phyloP scores from a whole-genome alignment of 2,113 vertebrate species.

The Heterocephalus glaber region DNA sequence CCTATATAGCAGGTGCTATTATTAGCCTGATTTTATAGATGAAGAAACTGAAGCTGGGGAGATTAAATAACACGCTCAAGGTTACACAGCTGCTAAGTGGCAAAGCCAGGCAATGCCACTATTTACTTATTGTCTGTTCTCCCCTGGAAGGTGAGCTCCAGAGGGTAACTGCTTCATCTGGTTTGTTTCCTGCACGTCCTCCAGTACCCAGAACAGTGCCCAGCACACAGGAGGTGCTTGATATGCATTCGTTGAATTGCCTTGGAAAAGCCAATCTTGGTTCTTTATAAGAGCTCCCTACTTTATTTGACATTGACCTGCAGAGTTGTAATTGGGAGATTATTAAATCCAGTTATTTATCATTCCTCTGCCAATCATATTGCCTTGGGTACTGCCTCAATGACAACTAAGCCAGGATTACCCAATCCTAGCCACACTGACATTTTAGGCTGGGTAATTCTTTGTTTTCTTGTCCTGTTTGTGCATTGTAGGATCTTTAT shows the following conservation, averaged over 20 bases:
- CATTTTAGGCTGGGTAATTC: neutral
- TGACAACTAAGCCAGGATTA: neutral
- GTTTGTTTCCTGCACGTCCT: neutral
- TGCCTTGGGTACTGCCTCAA: neutral
- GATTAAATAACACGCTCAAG: neutral
- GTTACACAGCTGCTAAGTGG: neutral
- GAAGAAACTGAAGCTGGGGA: neutral
- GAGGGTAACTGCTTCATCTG: neutral
- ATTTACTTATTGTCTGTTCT: neutral
- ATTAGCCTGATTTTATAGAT: neutral
- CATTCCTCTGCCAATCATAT: neutral
- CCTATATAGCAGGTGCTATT: neutral
- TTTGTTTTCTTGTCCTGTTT: neutral
- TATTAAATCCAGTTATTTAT: neutral
- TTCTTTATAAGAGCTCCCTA: neutral
- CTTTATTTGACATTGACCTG: neutral
- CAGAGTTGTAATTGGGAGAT: neutral
- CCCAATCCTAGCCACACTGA: neutral
- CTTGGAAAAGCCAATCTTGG: neutral
- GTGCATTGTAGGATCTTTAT: neutral
- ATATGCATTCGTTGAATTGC: neutral
- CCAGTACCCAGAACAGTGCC: neutral
- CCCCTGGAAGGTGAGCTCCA: neutral
- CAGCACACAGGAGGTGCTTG: neutral
- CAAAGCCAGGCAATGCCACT: neutral